Conservation (phyloP, 1,140 invertebrate species). For the Micrasema longulum region DNA sequence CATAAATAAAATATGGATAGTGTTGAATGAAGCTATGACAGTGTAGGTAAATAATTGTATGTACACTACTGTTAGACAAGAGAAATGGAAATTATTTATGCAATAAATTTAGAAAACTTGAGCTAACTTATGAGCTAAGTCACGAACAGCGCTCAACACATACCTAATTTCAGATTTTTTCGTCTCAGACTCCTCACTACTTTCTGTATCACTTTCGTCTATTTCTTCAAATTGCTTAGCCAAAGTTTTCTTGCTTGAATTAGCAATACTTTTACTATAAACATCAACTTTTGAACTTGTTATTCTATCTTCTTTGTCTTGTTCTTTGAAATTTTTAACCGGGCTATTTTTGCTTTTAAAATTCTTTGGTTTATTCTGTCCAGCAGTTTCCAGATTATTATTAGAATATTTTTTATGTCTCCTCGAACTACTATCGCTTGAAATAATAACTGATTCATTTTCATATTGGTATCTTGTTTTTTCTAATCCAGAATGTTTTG, state of each 20-base stretch:
- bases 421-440: conserved; percentile 14
- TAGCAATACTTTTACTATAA: not conserved
- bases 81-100: no score
- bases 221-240: not conserved
- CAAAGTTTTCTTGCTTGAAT: conserved; percentile 1
- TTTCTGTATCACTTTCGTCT: conserved; percentile 6
- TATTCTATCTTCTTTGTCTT: not conserved
- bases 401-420: not conserved
- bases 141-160: no score
- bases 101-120: no score
- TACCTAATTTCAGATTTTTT: not conserved
- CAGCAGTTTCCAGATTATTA: not conserved
- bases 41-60: no score
- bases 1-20: no score
- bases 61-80: no score
- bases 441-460: not conserved
- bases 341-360: conserved; percentile 4
- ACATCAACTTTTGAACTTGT: not conserved
- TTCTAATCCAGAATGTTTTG: not conserved
- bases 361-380: conserved; percentile 22
- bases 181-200: not conserved
- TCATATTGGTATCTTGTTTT: conserved; percentile 8
- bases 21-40: no score
- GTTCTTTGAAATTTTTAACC: conserved; percentile 16
- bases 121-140: no score